Percentiles rank a stretch among this genome's conserved stretches.
phyloP scores from a whole-genome alignment of 2,888 invertebrate genomes.

The Dermolepida albohirtum region DNA sequence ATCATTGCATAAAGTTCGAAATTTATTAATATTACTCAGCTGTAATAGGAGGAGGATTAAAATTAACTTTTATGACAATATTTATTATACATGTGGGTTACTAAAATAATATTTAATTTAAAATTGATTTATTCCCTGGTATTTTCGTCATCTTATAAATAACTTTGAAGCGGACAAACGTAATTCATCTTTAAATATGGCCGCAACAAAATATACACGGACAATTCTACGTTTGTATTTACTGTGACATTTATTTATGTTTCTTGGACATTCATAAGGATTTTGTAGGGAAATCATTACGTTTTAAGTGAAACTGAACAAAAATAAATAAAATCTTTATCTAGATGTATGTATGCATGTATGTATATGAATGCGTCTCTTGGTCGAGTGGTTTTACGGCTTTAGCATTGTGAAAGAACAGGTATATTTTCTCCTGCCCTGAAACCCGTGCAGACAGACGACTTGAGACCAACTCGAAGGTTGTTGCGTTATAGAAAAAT shows the following conservation, averaged over 20 bases:
- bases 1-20: slow-evolving; percentile 22
- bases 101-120: slow-evolving; percentile 37
- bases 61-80: slow-evolving; percentile 34
- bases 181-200: slow-evolving; percentile 28
- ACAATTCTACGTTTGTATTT: slow-evolving; percentile 9
- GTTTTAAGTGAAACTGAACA: slow-evolving; percentile 8
- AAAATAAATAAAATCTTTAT: slow-evolving; percentile 36
- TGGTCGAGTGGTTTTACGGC: slow-evolving; percentile 31
- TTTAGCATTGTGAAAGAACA: slow-evolving; percentile 31
- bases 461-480: slow-evolving; percentile 25
- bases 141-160: slow-evolving; percentile 18
- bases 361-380: slow-evolving; percentile 26
- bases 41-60: slow-evolving; percentile 23
- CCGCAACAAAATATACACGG: not conserved
- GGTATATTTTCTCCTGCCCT: slow-evolving; percentile 24
- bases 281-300: slow-evolving; percentile 28
- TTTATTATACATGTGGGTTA: slow-evolving; percentile 28
- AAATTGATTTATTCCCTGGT: slow-evolving; percentile 24
- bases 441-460: slow-evolving; percentile 5
- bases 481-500: slow-evolving; percentile 31
- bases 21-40: slow-evolving; percentile 35
- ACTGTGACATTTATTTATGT: slow-evolving; percentile 17
- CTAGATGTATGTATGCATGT: slow-evolving; percentile 8
- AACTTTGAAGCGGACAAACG: slow-evolving; percentile 4
- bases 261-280: slow-evolving; percentile 3